Conservation (phyloP, 2,113 vertebrate species). For the Passer domesticus region DNA sequence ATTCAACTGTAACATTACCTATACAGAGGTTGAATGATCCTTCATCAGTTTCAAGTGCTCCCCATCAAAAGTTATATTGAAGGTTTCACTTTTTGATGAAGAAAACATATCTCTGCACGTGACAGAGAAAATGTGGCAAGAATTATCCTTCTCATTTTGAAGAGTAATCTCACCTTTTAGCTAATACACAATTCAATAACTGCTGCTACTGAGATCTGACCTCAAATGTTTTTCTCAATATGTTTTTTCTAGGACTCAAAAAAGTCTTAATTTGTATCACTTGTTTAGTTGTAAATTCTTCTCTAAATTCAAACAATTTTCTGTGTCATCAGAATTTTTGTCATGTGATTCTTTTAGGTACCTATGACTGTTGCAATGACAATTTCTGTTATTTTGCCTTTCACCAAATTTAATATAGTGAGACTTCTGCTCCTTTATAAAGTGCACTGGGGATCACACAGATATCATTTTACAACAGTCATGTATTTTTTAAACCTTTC, state of each 20-base stretch:
- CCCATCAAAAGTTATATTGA: background rate
- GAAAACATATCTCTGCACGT: background rate
- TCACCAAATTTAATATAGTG: background rate
- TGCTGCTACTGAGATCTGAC: slow-evolving; percentile 23
- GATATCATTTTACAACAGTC: background rate
- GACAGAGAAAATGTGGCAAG: background rate
- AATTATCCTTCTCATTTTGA: background rate
- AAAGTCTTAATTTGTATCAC: background rate
- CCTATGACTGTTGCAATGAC: background rate
- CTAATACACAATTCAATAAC: background rate
- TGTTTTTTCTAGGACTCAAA: background rate
- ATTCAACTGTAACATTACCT: background rate
- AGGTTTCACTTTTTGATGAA: background rate
- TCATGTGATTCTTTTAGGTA: background rate
- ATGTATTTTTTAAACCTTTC: background rate
- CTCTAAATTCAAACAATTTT: background rate
- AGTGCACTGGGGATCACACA: background rate
- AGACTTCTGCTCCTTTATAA: background rate
- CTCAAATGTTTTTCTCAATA: slow-evolving; percentile 49
- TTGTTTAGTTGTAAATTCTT: background rate
- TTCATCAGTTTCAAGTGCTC: background rate
- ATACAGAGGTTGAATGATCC: background rate
- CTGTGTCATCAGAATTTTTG: background rate
- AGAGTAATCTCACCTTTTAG: background rate
- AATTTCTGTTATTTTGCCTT: background rate